phyloP scores from a whole-genome alignment of 1,140 invertebrate genomes.

The Apis florea region DNA sequence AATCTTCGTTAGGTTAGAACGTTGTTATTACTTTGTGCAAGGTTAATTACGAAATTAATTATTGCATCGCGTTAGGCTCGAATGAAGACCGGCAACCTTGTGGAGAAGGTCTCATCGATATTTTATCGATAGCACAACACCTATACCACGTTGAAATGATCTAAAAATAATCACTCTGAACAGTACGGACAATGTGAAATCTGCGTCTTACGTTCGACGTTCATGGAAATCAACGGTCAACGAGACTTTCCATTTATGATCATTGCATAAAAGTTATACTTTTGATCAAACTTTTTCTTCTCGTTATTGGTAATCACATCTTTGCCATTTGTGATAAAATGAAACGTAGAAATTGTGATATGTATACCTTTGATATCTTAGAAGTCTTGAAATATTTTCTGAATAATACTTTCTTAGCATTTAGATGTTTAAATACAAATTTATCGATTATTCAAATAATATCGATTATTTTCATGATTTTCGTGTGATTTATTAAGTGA shows the following conservation, averaged over 20 bases:
- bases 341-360: too few relatives aligned
- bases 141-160: neutral
- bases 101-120: conserved; percentile 43
- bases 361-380: too few relatives aligned
- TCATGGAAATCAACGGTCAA: neutral
- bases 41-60: conserved; percentile 41
- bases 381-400: too few relatives aligned
- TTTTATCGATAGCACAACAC: conserved; percentile 39
- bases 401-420: too few relatives aligned
- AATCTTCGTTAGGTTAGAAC: neutral
- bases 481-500: neutral
- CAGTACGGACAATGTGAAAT: conserved; percentile 25
- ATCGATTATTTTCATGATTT: neutral
- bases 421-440: neutral
- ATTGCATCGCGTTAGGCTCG: conserved; percentile 22
- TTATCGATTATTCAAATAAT: neutral
- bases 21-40: conserved; percentile 14
- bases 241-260: neutral
- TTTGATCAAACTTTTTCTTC: neutral
- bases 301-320: neutral
- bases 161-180: conserved; percentile 45
- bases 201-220: conserved; percentile 9
- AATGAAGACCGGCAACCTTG: conserved; percentile 33
- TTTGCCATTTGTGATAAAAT: too few relatives aligned
- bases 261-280: neutral